Evolutionary conservation across 2,113 vertebrate species (phyloP).

Genomic region (Mirza zaza): DNA sequence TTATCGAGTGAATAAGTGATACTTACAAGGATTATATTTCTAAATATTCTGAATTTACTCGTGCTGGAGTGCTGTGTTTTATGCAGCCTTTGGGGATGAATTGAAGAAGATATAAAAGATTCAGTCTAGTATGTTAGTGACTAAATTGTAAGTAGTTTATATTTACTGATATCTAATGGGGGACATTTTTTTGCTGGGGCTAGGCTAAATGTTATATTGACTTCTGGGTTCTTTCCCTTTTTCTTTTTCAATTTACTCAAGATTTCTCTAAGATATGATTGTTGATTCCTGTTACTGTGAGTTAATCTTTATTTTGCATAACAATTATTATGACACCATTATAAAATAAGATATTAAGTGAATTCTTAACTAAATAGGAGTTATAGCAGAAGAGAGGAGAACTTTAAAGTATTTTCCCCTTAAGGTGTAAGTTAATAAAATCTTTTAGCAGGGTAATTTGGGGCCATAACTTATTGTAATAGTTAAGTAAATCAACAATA

Average conservation of each 20-base stretch:
- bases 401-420: conserved; percentile 30
- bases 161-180: conserved; percentile 17
- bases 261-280: conserved; percentile 25
- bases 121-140: background rate
- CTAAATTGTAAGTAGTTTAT: conserved; percentile 40
- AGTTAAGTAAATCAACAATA: background rate
- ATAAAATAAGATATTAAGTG: conserved; percentile 27
- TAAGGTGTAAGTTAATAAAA: conserved; percentile 13
- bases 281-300: background rate
- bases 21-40: conserved; percentile 1
- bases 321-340: conserved; percentile 30
- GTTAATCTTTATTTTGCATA: conserved; percentile 17
- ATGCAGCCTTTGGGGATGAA: background rate
- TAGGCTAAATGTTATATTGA: conserved; percentile 4
- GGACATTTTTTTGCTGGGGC: background rate
- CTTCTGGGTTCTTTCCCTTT: background rate
- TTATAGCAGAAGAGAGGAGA: background rate
- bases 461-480: background rate
- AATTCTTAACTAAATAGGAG: conserved; percentile 41
- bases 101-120: conserved; percentile 34
- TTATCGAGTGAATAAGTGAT: background rate
- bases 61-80: background rate
- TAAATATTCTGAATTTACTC: conserved; percentile 28
- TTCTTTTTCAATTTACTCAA: conserved; percentile 45
- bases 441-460: conserved; percentile 24